Percentiles rank a stretch among this genome's conserved stretches.
These are phyloP conservation scores for Calcarius lapponicus DNA, from an alignment of 2,797 vertebrate genomes.

Conservation along the genomic window DNA sequence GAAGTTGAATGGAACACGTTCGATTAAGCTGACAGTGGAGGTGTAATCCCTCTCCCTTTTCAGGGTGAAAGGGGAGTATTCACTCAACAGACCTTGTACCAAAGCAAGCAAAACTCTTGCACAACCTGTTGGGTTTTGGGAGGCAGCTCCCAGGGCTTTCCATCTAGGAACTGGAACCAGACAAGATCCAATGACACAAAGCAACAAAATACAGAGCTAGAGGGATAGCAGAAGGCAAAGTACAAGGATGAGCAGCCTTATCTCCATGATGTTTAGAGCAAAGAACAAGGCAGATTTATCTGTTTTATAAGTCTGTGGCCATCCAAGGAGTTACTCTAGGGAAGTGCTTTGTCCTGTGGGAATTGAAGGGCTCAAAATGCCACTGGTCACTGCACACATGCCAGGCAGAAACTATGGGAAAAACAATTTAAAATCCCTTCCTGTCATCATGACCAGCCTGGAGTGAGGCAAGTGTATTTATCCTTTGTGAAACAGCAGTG, in stretches of 20 bases:
- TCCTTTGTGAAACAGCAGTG: background rate
- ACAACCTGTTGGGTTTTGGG: background rate
- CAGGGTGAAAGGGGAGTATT: background rate
- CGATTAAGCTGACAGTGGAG: background rate
- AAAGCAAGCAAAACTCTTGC: background rate
- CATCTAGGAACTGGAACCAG: background rate
- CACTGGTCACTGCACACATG: background rate
- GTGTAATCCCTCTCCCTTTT: background rate
- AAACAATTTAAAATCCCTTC: background rate
- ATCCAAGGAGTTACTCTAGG: background rate
- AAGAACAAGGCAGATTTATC: background rate
- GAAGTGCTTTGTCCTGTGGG: background rate
- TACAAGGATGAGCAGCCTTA: constrained; percentile 19
- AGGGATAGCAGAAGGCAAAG: constrained; percentile 37
- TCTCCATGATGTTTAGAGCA: background rate
- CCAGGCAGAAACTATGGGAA: background rate
- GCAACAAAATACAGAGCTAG: background rate
- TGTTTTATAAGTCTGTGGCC: background rate
- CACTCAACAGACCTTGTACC: background rate
- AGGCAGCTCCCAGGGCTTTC: background rate
- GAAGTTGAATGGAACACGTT: background rate
- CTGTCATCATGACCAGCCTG: background rate
- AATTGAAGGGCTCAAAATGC: background rate
- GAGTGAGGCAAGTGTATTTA: background rate
- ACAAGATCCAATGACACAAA: background rate